These are phyloP conservation scores for Atrina japonica DNA, from an alignment of 2,888 invertebrate genomes.

Conservation along the genomic window DNA sequence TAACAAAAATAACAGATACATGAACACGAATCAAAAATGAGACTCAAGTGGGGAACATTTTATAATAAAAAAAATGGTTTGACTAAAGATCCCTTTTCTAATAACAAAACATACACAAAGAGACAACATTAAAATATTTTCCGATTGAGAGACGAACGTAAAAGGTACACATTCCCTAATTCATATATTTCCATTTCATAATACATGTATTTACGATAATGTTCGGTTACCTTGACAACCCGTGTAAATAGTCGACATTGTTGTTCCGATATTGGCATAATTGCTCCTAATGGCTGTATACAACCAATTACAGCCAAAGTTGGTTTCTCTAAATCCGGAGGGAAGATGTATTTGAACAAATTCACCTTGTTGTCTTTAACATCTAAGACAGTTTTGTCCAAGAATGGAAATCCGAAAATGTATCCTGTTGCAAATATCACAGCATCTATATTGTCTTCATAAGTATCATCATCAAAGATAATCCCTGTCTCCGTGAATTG, in stretches of 20 bases:
- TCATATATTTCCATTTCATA: too few species aligned
- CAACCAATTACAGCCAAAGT: constrained; percentile 82
- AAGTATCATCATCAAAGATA: constrained; percentile 67
- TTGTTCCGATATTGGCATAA: constrained; percentile 82
- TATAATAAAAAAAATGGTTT: too few species aligned
- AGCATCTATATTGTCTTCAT: constrained; percentile 75
- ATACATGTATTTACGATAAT: too few species aligned
- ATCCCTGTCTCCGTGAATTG: constrained; percentile 70
- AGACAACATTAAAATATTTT: too few species aligned
- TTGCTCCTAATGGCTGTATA: constrained; percentile 81
- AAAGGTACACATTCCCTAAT: too few species aligned
- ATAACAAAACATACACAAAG: too few species aligned
- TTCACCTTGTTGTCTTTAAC: constrained; percentile 75
- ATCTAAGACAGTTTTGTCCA: constrained; percentile 73
- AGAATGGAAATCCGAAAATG: constrained; percentile 80
- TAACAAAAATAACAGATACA: too few species aligned
- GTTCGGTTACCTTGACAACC: constrained; percentile 78
- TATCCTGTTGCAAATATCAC: too few species aligned
- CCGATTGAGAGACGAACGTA: too few species aligned
- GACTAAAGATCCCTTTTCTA: too few species aligned
- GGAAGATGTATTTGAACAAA: constrained; percentile 81
- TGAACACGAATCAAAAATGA: too few species aligned
- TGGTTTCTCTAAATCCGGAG: constrained; percentile 72
- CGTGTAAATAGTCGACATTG: constrained; percentile 81
- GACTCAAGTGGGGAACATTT: too few species aligned